phyloP scores from a whole-genome alignment of 1,140 invertebrate species.

The Coenobita brevimanus region DNA sequence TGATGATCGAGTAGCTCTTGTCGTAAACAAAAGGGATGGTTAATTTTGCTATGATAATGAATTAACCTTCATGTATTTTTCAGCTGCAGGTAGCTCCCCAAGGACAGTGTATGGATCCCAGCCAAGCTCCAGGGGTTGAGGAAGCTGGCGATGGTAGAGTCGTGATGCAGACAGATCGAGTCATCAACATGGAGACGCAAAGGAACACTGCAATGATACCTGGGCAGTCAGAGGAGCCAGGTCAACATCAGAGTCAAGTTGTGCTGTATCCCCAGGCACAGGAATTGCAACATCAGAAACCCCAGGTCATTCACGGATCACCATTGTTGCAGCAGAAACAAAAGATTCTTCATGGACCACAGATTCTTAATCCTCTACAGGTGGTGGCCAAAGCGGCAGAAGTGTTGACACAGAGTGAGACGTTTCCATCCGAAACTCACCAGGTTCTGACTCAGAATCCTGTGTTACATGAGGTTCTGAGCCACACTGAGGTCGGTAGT shows the following conservation, averaged over 20 bases:
- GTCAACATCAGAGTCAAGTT: constrained; percentile 11
- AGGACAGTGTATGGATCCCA: not conserved
- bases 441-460: constrained; percentile 30
- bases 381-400: constrained; percentile 52
- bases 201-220: constrained; percentile 24
- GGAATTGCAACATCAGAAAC: constrained; percentile 5
- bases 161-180: constrained; percentile 35
- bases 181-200: constrained; percentile 38
- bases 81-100: not conserved
- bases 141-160: constrained; percentile 4
- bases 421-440: not conserved
- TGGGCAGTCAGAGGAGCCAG: not conserved
- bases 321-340: no score
- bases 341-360: constrained; percentile 19
- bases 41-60: no score
- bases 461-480: not conserved
- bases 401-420: constrained; percentile 43
- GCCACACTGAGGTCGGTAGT: not conserved
- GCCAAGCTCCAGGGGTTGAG: not conserved
- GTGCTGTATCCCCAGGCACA: constrained; percentile 28
- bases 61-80: not conserved
- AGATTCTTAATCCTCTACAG: constrained; percentile 46
- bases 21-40: no score
- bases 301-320: not conserved
- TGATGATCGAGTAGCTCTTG: no score